Evolutionary conservation across 2,797 vertebrate species (phyloP).

Genomic region (Clarias fuscus): DNA sequence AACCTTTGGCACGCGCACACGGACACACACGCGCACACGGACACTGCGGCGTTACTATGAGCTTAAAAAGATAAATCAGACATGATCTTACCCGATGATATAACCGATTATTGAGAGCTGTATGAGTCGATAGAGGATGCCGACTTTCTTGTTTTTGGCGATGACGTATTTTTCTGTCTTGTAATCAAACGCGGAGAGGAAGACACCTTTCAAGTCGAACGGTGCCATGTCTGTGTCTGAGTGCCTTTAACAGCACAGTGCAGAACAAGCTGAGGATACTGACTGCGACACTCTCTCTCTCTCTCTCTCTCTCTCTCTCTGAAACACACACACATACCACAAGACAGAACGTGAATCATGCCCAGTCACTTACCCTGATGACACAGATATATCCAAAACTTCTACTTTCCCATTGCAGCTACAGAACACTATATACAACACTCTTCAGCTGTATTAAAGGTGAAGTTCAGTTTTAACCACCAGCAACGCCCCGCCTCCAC

Average conservation of each 20-base stretch:
- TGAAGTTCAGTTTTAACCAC: neutral
- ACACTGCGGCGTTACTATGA: neutral
- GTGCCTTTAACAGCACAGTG: neutral
- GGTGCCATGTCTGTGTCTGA: slow-evolving; percentile 60
- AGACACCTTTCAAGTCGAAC: slow-evolving; percentile 60
- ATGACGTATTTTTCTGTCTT: slow-evolving; percentile 88
- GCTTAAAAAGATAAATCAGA: neutral
- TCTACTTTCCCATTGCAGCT: neutral
- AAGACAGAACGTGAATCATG: neutral
- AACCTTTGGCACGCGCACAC: neutral
- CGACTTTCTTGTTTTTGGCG: slow-evolving; percentile 87
- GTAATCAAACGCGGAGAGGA: slow-evolving; percentile 80
- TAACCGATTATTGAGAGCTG: slow-evolving; percentile 84
- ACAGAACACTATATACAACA: neutral
- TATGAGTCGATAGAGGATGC: slow-evolving; percentile 84
- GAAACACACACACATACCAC: neutral
- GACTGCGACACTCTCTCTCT: neutral
- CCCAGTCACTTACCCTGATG: neutral
- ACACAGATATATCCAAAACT: neutral
- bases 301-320: slow-evolving; percentile 5
- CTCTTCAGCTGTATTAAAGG: neutral
- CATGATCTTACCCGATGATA: slow-evolving; percentile 74
- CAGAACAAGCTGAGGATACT: neutral
- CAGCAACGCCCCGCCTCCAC: neutral
- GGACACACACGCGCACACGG: no score